Base-by-base conservation (phyloP, 2,888 invertebrate genomes). In the Agelastica alni region DNA sequence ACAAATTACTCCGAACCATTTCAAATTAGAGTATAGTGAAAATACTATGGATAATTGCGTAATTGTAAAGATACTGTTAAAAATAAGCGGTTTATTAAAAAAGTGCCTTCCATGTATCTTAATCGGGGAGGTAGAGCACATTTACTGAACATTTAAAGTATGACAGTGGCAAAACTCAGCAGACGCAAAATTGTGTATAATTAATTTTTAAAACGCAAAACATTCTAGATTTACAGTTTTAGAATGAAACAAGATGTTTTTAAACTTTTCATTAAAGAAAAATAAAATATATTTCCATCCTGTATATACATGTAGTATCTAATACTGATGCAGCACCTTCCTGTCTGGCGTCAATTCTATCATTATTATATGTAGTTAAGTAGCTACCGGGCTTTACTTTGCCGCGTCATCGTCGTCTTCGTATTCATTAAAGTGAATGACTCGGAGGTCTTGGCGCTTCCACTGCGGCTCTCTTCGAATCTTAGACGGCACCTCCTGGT, bases 321-420 rank as follows among this genome's bases (percentile, higher is more conserved):
- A 48, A 48, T 31, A 30, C 31, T 46, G 30, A 39, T 39, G 39
- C 48, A 49, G 17, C 34, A 45, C 42, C 49, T 45, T 36, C 45
- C 52, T 52, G 30, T 54, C 66, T 70, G 73, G 74, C 75, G 74
- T 75, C 74, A 72, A 66, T 71, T 72, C 74, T 74, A 75, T 72
- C 70, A 72, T 69, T 68, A 70, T 74, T 51, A 51, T 74, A 74
- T 73, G 73, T 73, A 73, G 74, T 74, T 75, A 71, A 72, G 74
- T 75, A 73, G 75, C 75, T 75, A 75, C 76, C 69, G 76, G 76
- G 75, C 74, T 75, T 75, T 74, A n/a, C 68, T 31, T 65, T 72
- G 72, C 72, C 65, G 55, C 64, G 73, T 75, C 74, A 74, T 70
- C 62, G 51, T 65, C 64, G 61, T 69, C 70, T 71, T 67, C 28